phyloP scores from a whole-genome alignment of 64 coral and sea anemone species.

The Hydrozoanthus tunicans region DNA sequence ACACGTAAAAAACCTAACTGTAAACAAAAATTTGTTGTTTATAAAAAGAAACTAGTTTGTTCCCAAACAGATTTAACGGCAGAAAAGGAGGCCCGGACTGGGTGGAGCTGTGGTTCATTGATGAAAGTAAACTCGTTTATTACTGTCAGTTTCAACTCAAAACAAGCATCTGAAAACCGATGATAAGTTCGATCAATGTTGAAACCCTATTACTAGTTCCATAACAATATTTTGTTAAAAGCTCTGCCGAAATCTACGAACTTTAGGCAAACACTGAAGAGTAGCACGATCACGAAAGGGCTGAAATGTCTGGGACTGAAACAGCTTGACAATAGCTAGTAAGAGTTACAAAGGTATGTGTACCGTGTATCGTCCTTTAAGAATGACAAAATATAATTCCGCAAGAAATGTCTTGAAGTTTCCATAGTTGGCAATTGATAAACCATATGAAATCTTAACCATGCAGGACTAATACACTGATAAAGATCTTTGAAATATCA shows the following conservation, averaged over 20 bases:
- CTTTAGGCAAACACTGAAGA: neutral
- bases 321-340: neutral
- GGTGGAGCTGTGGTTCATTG: constrained; percentile 22
- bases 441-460: neutral
- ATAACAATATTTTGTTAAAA: no score
- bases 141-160: constrained; percentile 15
- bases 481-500: constrained; percentile 53
- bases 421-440: neutral
- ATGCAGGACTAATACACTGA: constrained; percentile 7
- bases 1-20: neutral
- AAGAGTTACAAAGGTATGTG: neutral
- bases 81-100: neutral
- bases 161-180: neutral
- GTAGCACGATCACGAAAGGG: neutral
- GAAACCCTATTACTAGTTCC: neutral
- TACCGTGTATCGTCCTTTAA: no score
- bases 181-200: neutral
- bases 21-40: constrained; percentile 36
- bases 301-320: neutral
- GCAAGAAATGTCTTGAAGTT: neutral
- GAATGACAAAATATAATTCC: neutral
- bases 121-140: neutral
- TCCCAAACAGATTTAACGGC: constrained; percentile 7
- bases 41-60: constrained; percentile 39
- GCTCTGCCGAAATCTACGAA: no score